Evolutionary conservation across 2,797 vertebrate genomes (phyloP), one percentile per base, ranked within the genome.

Genomic region (Trematomus bernacchii): DNA sequence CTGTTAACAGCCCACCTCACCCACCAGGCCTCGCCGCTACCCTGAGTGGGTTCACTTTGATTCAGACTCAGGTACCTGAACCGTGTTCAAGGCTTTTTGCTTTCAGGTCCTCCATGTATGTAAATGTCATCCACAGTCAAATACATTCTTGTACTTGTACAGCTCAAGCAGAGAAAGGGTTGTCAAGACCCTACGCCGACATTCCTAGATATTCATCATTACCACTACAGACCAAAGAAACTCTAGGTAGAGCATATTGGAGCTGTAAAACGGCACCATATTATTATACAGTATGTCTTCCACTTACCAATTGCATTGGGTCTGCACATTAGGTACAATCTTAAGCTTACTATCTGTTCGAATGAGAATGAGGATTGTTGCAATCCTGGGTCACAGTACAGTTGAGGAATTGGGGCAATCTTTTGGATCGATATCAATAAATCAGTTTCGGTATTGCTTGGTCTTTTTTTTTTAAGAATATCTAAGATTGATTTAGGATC

Each of bases 401-500:
- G 21, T 3, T 21, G 13, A 46, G 52, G 11, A 58, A 27, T 37
- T 9, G 33, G 8, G 33, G 33, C 33, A 37, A 37, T 37, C 33
- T 37, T 37, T 37, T 7, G 33, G 33, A 37, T 37, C 42, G 4
- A 19, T 11, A 42, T 3, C 15, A 11, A 27, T 44, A n/a, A 58
- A 52, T 50, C 8, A 9, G 13, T 67, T 61, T 65, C n/a, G 23
- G 2, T 23, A 37, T 66, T 70, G 40, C 15, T 71, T 44, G 42
- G 6, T 60, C 66, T 66, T 58, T 57, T 18, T 42, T 87, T 79
- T 86, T 79, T 87, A n/a, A 12, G 37, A 59, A 80, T 43, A 71
- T 79, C 79, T 72, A 27, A 40, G 68, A 71, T 58, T 9, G 18
- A 66, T 82, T 75, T 19, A 37, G 77, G 91, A 92, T 94, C 88